Evolutionary conservation across 2,113 vertebrate genomes (phyloP), one percentile per base, ranked within the genome.

Genomic region (Pyxicephalus adspersus): DNA sequence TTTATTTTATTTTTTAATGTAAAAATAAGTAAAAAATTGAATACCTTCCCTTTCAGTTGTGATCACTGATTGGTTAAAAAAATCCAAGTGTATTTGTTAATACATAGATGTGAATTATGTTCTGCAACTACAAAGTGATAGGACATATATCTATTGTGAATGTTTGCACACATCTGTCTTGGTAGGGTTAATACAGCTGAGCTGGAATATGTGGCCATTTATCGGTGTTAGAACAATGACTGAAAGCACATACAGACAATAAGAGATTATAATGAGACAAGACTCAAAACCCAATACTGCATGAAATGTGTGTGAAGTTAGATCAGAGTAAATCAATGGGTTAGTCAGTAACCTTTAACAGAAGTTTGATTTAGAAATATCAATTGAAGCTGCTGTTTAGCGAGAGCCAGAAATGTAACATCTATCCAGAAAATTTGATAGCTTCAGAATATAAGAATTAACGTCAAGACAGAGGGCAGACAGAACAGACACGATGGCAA

Each of bases 281-380:
- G 71, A 74, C 71, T 58, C 71, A 74, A 60, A 74, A 74, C 71
- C 71, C 55, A 74, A 74, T 60, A 74, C 71, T 60, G 71, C 55
- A 74, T 74, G 71, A 74, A 74, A 73, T 73, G 71, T 73, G 71
- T 74, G 71, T 74, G 71, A 74, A 60, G 54, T 19, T 60, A 74
- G 71, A 74, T 74, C 71, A 74, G 18, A 74, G 71, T 55, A 74
- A 74, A 74, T 74, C 71, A 74, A 74, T 74, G 71, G 31, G 71
- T 18, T 60, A 58, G 54, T 60, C 71, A 74, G 71, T 60, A 74
- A 74, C 71, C 71, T 74, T 74, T 74, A 74, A 74, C 71, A 74
- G 54, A 74, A 74, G 71, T 74, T 55, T 74, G 71, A 74, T 60
- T 74, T 74, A 57, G 70, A 74, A 74, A 74, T 74, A 74, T 74